phyloP scores from a whole-genome alignment of 2,888 invertebrate genomes.

The Spodoptera exigua region DNA sequence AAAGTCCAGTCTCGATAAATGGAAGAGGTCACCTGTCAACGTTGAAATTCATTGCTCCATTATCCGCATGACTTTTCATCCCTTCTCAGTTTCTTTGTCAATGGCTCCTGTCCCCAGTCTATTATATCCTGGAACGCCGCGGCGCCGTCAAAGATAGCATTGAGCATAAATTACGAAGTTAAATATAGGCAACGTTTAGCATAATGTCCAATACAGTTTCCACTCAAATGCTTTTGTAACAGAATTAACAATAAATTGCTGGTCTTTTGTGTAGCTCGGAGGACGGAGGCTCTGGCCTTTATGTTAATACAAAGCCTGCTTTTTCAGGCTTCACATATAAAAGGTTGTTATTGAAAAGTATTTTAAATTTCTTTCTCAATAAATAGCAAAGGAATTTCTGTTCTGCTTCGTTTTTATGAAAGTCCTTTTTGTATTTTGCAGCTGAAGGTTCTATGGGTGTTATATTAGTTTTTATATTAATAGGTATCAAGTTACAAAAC shows the following conservation, averaged over 20 bases:
- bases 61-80: too few relatives aligned
- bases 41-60: too few relatives aligned
- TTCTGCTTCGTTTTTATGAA: background rate
- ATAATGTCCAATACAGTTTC: background rate
- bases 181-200: slow-evolving; percentile 9
- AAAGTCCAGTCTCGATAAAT: too few relatives aligned
- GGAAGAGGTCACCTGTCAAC: too few relatives aligned
- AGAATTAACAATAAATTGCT: slow-evolving; percentile 22
- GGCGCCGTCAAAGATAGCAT: too few relatives aligned
- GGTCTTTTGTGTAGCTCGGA: slow-evolving; percentile 8
- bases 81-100: too few relatives aligned
- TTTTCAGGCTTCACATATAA: slow-evolving; percentile 39
- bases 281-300: background rate
- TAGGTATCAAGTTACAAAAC: too few relatives aligned
- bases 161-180: too few relatives aligned
- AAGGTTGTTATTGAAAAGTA: slow-evolving; percentile 32
- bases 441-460: background rate
- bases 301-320: slow-evolving; percentile 29
- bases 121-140: too few relatives aligned
- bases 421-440: slow-evolving; percentile 7
- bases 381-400: slow-evolving; percentile 2
- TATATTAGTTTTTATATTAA: slow-evolving; percentile 1
- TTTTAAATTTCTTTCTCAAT: slow-evolving; percentile 15
- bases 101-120: too few relatives aligned
- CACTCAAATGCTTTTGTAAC: slow-evolving; percentile 1